Evolutionary conservation across 2,888 invertebrate genomes (phyloP), one percentile per base, ranked within the genome.

Genomic region (Leptinotarsa tumamoca): DNA sequence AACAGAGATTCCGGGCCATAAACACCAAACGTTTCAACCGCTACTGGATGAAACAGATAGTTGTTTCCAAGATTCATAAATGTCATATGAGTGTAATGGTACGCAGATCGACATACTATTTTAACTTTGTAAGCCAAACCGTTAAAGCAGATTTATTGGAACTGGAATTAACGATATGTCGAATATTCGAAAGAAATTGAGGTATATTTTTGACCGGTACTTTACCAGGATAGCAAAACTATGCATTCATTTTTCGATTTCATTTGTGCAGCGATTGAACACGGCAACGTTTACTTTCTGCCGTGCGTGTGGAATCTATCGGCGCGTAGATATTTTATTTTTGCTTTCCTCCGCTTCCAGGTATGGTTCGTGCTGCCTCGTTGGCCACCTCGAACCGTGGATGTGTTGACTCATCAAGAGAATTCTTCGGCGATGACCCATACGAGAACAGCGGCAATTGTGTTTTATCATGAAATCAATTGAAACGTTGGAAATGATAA

Each of bases 341-440:
- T 43, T 21, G 43, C 63, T 63, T 33, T 33, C 63, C 15, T 63
- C 43, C 33, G 33, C 63, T 63, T 63, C 63, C 63, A 63, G n/a
- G 63, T 63, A 63, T 63, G 63, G 63, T 63, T 63, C 63, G 63
- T 63, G 63, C 63, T 33, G 13, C 43, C 43, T 63, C 63, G 63
- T 33, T n/a, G 63, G 63, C 33, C n/a, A 63, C 33, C 63, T 27
- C 27, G 33, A 27, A 63, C 63, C 43, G 63, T 63, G 18, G 33
- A 63, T 23, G 33, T 33, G 63, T 63, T 58, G 21, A 43, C 52
- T 63, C 63, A 63, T 43, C 63, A 17, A 13, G 7, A 17, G 63
- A 63, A 63, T 63, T 63, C 63, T 63, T 63, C 63, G 43, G 27
- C 63, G 63, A 63, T 63, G 63, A 63, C 63, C 63, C 63, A 63